Evolutionary conservation across 2,888 invertebrate species (phyloP).

Genomic region (Epinotia ramella): DNA sequence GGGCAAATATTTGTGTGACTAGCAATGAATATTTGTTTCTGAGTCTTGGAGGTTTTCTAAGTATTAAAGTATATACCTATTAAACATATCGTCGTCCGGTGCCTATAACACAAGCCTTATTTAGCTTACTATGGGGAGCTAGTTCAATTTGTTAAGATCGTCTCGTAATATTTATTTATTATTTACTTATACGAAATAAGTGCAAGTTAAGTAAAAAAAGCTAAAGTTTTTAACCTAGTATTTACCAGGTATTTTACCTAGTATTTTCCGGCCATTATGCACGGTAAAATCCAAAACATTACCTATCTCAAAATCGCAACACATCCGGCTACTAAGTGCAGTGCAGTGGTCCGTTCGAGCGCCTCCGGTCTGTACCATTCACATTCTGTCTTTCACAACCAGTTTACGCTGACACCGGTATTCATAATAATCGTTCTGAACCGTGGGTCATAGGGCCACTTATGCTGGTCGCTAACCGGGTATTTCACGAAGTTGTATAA

Average conservation of each 20-base stretch:
- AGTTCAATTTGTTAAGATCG: too few species aligned
- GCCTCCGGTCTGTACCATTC: not conserved
- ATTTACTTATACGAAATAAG: too few species aligned
- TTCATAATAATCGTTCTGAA: not conserved
- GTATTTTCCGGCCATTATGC: not conserved
- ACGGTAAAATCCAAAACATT: not conserved
- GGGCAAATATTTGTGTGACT: too few species aligned
- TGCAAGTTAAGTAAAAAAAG: too few species aligned
- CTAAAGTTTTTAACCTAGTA: not conserved
- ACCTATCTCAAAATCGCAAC: not conserved
- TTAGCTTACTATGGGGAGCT: too few species aligned
- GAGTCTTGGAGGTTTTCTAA: too few species aligned
- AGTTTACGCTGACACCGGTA: not conserved
- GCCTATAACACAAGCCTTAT: too few species aligned
- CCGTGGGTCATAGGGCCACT: not conserved
- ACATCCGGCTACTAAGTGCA: conserved; percentile 24
- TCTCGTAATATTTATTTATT: too few species aligned
- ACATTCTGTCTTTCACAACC: too few species aligned
- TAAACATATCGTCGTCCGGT: too few species aligned
- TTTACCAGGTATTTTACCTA: not conserved
- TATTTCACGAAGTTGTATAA: not conserved
- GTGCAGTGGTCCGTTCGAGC: conserved; percentile 7
- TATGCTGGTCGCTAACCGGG: not conserved
- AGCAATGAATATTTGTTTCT: too few species aligned
- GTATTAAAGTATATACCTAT: too few species aligned